Evolutionary conservation across 2,797 vertebrate genomes (phyloP), one percentile per base, ranked within the genome.

Genomic region (Enteromius trimaculatus): DNA sequence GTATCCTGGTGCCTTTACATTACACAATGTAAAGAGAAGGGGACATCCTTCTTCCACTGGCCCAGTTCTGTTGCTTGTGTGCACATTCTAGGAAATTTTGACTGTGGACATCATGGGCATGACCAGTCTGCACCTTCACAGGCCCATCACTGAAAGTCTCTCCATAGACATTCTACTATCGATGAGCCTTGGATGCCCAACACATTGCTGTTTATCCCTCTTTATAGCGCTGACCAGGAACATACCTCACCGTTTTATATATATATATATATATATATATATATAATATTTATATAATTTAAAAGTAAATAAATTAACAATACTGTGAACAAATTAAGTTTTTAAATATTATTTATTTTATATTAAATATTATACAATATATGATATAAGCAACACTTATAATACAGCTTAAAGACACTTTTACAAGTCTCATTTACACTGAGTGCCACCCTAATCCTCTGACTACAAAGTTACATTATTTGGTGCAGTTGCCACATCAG

Each of bases 381-480:
- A 39, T 39, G 21, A n/a, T n/a, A 21, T n/a, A 55, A n/a, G 9
- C 21, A 62, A 62, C 23, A 62, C 26, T 62, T 62, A 14, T 29
- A 62, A n/a, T n/a, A 64, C 29, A 26, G 13, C 60, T 29, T 16
- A 16, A 14, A 42, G 13, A 64, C 60, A 16, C 29, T 8, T 26
- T 26, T 75, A 3, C n/a, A 79, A 34, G 47, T 26, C 39, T 70
- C 66, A 65, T 6, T 6, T 49, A 47, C 37, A 42, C n/a, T 69
- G 39, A 1, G 23, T 44, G 23, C 26, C 19, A 62, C 14, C 39
- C 29, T 37, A 64, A 71, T 62, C 71, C 23, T 60, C 53, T 47
- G 53, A 49, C 53, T 21, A 44, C 19, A 81, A 72, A 64, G 69
- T 74, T 81, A 81, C 31, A 64, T 81, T 74, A 81, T 51, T 81